Conservation (phyloP, 35 echinoderm and acorn worm genomes). For the Holothuria glaberrima region DNA sequence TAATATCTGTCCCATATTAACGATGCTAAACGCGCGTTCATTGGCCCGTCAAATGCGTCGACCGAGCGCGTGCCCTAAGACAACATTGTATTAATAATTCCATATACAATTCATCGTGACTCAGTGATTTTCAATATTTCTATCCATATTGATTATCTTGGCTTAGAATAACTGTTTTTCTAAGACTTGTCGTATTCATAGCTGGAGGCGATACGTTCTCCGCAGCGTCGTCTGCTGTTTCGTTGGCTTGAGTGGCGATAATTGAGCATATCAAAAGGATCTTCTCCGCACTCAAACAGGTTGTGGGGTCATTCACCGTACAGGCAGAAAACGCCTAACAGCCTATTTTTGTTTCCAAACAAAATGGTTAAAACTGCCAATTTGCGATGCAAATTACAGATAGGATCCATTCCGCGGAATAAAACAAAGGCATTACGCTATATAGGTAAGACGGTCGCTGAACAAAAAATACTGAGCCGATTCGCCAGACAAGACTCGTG, state of each 20-base stretch:
- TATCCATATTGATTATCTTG: constrained; percentile 39
- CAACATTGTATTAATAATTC: neutral
- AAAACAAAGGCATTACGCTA: constrained; percentile 18
- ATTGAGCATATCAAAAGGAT: no score
- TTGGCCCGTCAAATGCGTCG: no score
- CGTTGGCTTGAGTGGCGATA: no score
- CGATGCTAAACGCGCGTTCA: no score
- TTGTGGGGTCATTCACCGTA: constrained; percentile 44
- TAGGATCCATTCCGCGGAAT: no score
- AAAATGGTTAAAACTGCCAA: no score
- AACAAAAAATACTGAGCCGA: neutral
- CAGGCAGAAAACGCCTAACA: constrained; percentile 21
- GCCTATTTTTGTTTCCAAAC: neutral
- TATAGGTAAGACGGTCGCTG: constrained; percentile 38
- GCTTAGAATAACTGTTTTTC: constrained; percentile 31
- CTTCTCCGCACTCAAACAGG: constrained; percentile 19
- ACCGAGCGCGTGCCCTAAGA: neutral
- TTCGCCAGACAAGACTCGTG: no score
- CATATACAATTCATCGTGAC: constrained; percentile 20
- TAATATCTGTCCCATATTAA: no score
- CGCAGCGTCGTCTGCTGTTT: no score
- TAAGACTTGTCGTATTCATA: neutral
- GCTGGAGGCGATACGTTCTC: neutral
- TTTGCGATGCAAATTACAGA: no score
- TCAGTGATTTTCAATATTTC: constrained; percentile 47